Evolutionary conservation across 2,113 vertebrate genomes (phyloP).

Genomic region (Chrysochloris asiatica): DNA sequence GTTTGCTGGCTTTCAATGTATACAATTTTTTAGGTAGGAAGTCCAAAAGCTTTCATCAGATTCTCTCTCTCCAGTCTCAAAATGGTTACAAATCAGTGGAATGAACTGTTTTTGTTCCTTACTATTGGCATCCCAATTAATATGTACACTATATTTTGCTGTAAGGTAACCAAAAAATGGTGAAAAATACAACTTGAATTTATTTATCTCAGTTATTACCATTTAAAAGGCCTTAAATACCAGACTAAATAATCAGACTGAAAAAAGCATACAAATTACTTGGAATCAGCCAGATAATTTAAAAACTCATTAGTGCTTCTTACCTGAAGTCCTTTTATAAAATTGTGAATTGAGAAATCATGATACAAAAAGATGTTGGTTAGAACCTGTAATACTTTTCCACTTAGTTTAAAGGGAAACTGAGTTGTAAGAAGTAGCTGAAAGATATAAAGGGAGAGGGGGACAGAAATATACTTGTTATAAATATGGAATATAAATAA

Average conservation of each 20-base stretch:
- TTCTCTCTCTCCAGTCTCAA: background rate
- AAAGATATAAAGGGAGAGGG: constrained; percentile 69
- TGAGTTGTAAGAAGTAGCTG: constrained; percentile 91
- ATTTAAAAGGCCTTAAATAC: constrained; percentile 49
- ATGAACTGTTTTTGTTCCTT: background rate
- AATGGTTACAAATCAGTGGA: constrained; percentile 12
- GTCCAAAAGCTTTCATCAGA: background rate
- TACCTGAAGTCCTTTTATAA: constrained; percentile 98
- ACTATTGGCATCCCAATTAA: constrained; percentile 31
- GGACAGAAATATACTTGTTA: background rate
- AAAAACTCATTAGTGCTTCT: constrained; percentile 43
- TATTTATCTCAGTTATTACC: constrained; percentile 11
- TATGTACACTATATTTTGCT: constrained; percentile 5
- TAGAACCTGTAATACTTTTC: constrained; percentile 93
- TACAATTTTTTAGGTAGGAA: constrained; percentile 9
- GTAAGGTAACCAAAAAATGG: background rate
- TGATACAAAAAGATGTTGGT: constrained; percentile 96
- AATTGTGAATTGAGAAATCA: constrained; percentile 97
- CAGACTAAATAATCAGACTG: constrained; percentile 12
- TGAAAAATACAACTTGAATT: constrained; percentile 25
- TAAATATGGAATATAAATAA: constrained; percentile 33
- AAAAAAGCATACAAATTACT: constrained; percentile 30
- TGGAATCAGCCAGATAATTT: constrained; percentile 38
- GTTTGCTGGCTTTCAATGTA: background rate
- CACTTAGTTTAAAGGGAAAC: constrained; percentile 94